Conservation (phyloP, 23 tunicate species). For the Ascidia mentula region DNA sequence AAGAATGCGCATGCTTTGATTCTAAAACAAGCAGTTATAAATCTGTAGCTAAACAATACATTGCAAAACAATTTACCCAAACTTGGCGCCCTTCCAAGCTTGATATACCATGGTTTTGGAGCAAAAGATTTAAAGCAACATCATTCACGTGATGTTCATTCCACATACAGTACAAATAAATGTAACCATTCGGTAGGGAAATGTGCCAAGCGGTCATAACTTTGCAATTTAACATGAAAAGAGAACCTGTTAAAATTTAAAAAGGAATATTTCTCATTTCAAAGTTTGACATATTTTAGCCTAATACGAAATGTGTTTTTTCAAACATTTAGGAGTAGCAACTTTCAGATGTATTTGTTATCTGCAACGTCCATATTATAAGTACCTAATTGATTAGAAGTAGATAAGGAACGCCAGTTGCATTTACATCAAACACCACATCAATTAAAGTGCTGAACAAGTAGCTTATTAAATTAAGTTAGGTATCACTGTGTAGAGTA, state of each 20-base stretch:
- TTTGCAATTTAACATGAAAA: neutral
- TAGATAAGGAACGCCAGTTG: no score
- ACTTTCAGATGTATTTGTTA: no score
- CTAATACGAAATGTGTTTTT: no score
- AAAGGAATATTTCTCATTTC: no score
- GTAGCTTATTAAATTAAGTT: no score
- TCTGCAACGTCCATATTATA: no score
- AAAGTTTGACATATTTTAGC: no score
- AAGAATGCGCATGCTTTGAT: conserved; percentile 2
- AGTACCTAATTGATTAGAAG: no score
- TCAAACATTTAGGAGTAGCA: no score
- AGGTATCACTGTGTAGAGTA: no score
- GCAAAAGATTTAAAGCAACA: neutral
- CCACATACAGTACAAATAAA: neutral
- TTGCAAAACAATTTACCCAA: neutral
- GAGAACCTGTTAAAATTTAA: neutral
- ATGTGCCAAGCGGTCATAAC: neutral
- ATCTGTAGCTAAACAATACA: neutral
- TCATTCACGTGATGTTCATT: neutral
- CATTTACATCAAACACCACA: no score
- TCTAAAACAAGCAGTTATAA: neutral
- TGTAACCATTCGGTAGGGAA: neutral
- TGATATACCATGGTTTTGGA: neutral
- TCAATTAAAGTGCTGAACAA: no score
- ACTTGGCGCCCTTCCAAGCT: neutral